Conservation (phyloP, 2,113 vertebrate species). For the Cephalopholis sonnerati region DNA sequence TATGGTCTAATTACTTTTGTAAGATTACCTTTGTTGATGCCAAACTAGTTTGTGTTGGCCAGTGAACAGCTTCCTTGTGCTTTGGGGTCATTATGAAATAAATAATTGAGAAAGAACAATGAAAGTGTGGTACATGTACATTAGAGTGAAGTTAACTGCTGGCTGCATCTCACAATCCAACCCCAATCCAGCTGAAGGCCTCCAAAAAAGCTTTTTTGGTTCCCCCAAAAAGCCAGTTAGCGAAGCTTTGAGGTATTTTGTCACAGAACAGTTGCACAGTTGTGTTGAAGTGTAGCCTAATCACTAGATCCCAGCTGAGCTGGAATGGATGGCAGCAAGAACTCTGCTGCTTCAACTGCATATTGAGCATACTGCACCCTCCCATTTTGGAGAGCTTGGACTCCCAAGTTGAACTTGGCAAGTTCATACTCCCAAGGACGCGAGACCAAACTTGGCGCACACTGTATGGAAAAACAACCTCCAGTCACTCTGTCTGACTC, state of each 20-base stretch:
- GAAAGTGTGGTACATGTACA: neutral
- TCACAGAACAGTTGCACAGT: constrained; percentile 4
- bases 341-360: constrained; percentile 8
- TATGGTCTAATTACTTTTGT: neutral
- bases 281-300: constrained; percentile 21
- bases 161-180: constrained; percentile 1
- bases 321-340: constrained; percentile 30
- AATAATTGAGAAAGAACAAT: neutral
- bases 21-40: neutral
- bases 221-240: neutral
- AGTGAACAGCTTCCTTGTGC: neutral
- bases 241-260: constrained; percentile 8
- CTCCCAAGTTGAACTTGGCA: constrained; percentile 19
- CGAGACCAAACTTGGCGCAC: constrained; percentile 1
- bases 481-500: constrained; percentile 5
- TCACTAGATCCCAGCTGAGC: constrained; percentile 28
- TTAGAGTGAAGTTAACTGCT: neutral
- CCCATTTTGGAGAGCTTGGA: constrained; percentile 4
- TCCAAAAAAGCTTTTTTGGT: neutral
- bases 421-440: constrained; percentile 9
- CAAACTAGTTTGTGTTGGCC: neutral
- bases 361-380: neutral
- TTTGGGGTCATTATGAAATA: neutral
- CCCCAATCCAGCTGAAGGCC: constrained; percentile 3
- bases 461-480: constrained; percentile 1